Evolutionary conservation across 64 coral and sea anemone species (phyloP).

Genomic region (Stichodactyla mertensii): DNA sequence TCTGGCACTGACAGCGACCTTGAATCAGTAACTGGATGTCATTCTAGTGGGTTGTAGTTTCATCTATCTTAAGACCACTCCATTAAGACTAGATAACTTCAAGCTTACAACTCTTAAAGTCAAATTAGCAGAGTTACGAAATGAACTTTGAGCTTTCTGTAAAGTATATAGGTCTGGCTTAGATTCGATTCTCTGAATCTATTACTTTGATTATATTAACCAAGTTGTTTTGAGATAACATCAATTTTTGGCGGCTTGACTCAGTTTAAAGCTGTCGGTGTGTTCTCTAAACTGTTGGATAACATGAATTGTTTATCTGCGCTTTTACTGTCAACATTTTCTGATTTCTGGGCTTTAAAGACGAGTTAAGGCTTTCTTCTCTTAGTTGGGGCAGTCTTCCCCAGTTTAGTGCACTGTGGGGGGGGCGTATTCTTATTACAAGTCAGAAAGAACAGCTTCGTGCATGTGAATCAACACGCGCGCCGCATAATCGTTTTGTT

Average conservation of each 20-base stretch:
- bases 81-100: background rate
- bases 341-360: background rate
- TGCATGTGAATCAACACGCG: background rate
- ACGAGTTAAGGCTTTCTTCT: background rate
- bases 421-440: background rate
- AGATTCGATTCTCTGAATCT: background rate
- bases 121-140: background rate
- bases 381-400: background rate
- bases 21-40: background rate
- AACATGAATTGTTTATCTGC: background rate
- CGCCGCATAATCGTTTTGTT: background rate
- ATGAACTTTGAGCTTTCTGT: slow-evolving; percentile 1
- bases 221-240: background rate
- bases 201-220: background rate
- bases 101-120: background rate
- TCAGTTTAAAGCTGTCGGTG: background rate
- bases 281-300: background rate
- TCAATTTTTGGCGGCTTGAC: background rate
- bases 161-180: background rate
- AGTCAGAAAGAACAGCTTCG: background rate
- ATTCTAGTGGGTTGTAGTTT: background rate
- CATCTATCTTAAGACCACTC: background rate
- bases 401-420: background rate
- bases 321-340: background rate
- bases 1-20: background rate